These are phyloP conservation scores for Oceanodroma tethys DNA, from an alignment of 2,113 vertebrate species.

Conservation along the genomic window DNA sequence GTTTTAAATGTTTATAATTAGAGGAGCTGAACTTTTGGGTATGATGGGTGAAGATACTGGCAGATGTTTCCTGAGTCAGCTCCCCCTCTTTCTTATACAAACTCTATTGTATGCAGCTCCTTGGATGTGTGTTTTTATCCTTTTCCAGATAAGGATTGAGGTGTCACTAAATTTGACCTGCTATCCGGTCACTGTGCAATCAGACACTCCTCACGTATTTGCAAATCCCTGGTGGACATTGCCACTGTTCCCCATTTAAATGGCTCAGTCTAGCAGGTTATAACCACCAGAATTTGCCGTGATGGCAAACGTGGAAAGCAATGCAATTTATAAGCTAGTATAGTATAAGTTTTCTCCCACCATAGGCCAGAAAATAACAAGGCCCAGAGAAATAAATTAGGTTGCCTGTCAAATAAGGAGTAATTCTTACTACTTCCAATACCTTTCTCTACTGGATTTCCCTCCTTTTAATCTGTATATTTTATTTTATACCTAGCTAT, in stretches of 20 bases:
- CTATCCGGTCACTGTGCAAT: neutral
- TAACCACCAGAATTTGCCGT: neutral
- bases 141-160: neutral
- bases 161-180: neutral
- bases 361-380: neutral
- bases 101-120: neutral
- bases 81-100: neutral
- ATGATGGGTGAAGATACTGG: neutral
- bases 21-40: neutral
- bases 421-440: neutral
- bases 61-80: neutral
- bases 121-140: neutral
- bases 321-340: neutral
- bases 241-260: neutral
- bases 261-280: neutral
- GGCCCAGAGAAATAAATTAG: neutral
- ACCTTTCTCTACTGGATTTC: neutral
- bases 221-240: neutral
- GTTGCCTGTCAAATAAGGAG: neutral
- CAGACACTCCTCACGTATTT: neutral
- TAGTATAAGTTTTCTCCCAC: neutral
- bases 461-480: neutral
- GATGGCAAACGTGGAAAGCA: neutral
- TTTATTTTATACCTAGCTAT: neutral
- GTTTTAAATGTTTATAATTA: neutral